Evolutionary conservation across 2,888 invertebrate genomes (phyloP), one percentile per base, ranked within the genome.

Genomic region (Cosmia pyralina): DNA sequence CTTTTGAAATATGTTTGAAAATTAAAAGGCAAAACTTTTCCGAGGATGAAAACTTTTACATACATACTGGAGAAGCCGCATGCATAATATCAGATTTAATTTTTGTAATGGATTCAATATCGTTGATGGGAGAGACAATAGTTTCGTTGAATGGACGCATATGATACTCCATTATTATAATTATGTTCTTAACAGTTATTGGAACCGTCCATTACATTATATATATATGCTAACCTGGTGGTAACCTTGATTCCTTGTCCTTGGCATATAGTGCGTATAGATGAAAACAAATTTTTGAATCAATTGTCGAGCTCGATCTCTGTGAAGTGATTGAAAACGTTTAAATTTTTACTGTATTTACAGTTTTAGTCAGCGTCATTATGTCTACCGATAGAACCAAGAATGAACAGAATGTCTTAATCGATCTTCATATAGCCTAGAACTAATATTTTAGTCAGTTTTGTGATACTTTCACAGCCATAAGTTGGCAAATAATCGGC

Each of bases 71-170:
- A 46, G 53, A 65, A 28, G 15, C 22, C 66, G 44, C 60, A 64
- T 79, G 75, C 66, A 72, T 75, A 55, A 65, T 28, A 57, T 41
- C 68, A 44, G 62, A 75, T 79, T 74, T 72, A 57, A 83, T 82
- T 46, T 58, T 17, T 59, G 28, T 81, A 84, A 83, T 83, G 81
- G 82, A 79, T 34, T 71, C 64, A 69, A 83, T 84, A 79, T 53
- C 48, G 64, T 28, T 70, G 64, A 75, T 81, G 79, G 77, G 0
- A 65, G 22, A 60, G 59, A 73, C 72, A 71, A 73, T 73, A 55
- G 46, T 46, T 60, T 71, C 41, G 22, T 17, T 46, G 55, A 65
- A 68, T 59, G 52, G 52, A n/a, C 17, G 50, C 34, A 19, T 52
- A 60, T 53, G 17, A 48, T 75, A 62, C 34, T 28, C n/a, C 34